These are phyloP conservation scores for Chloropsis hardwickii DNA, from an alignment of 2,113 vertebrate species.

Conservation along the genomic window DNA sequence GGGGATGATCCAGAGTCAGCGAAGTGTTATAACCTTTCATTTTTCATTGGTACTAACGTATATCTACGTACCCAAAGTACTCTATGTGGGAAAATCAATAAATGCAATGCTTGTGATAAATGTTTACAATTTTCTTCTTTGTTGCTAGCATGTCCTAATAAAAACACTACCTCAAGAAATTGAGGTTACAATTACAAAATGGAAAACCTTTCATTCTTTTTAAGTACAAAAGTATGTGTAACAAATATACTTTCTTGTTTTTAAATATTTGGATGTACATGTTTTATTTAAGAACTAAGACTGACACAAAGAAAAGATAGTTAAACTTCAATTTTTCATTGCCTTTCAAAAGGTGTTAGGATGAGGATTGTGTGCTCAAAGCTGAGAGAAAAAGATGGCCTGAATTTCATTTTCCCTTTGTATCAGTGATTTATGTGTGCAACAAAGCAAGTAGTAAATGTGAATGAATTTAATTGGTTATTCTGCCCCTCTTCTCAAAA, in stretches of 20 bases:
- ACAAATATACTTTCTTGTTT: background rate
- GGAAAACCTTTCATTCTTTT: background rate
- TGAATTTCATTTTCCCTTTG: background rate
- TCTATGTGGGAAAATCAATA: slow-evolving; percentile 68
- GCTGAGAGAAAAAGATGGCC: background rate
- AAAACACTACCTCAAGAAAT: slow-evolving; percentile 54
- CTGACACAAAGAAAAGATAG: background rate
- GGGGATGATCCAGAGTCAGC: slow-evolving; percentile 34
- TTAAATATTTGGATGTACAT: background rate
- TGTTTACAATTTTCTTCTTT: slow-evolving; percentile 66
- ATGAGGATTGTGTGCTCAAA: background rate
- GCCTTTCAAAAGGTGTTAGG: background rate
- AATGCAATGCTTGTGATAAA: slow-evolving; percentile 64
- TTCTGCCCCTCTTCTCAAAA: slow-evolving; percentile 35
- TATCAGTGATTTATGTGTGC: slow-evolving; percentile 20
- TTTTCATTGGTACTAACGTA: slow-evolving; percentile 55
- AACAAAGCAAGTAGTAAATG: slow-evolving; percentile 40
- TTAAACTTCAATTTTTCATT: background rate
- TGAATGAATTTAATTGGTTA: slow-evolving; percentile 22
- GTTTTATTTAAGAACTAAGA: background rate
- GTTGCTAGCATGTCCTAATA: slow-evolving; percentile 33
- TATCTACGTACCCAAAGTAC: slow-evolving; percentile 40
- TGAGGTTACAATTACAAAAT: background rate
- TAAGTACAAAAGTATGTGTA: background rate
- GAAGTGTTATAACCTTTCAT: slow-evolving; percentile 56